Base-by-base conservation (phyloP, 2,888 invertebrate genomes). In the Spilarctia lutea region DNA sequence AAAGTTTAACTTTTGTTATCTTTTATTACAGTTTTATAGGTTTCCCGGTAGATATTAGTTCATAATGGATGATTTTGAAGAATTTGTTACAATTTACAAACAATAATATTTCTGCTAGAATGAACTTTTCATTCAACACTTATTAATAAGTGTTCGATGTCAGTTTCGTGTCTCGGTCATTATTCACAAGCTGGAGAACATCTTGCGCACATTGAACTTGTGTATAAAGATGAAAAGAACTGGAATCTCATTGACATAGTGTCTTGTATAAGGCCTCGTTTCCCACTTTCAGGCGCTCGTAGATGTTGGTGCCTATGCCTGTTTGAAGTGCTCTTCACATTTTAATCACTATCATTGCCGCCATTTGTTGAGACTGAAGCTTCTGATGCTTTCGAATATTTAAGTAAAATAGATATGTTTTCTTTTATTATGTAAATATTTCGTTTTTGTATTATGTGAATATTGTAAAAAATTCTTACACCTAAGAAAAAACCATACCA, bases 191-290 rank as follows among this genome's bases (percentile, higher is more conserved):
- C 75, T 78, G 79, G 82, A 83, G 87, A 88, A 86, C 86, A 87
- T 88, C 86, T 89, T 87, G 87, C 85, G 86, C 85, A 84, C 86
- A 83, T 85, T 85, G 85, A 89, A 87, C 85, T 87, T 86, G 84
- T 86, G 87, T 86, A 89, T 86, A 89, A 88, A 90, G 88, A 90
- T 93, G 91, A 93, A 93, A 92, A 93, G 93, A 88, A 83, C 87
- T 88, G 84, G 83, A 90, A 88, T 82, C 88, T 90, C 93, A 93
- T 92, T 92, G 93, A 94, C 91, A 90, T 87, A 89, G 89, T 89
- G 91, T 89, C 87, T 90, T 93, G 92, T 94, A 94, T 91, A 91
- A 90, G 90, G 90, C 93, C 94, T 93, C 93, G 90, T 92, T 94
- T 89, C 88, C 82, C 86, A 90, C 89, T 92, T 93, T 90, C 91